Base-by-base conservation (phyloP, 1,140 invertebrate genomes). In the Orchesella cincta region DNA sequence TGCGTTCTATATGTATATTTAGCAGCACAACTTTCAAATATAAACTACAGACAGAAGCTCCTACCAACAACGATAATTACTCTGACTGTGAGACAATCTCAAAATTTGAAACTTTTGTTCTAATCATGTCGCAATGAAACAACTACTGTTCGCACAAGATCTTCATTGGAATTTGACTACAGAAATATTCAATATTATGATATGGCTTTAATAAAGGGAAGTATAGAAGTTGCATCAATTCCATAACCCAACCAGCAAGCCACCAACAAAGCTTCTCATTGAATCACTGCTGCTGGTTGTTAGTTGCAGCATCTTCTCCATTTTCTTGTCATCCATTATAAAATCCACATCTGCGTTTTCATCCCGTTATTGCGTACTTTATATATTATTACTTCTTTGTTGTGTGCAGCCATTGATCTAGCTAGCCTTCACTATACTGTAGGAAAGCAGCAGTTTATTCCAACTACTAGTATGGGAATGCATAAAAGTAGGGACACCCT, bases 331-430 rank as follows among this genome's bases (percentile, higher is more conserved):
- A 67, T 67, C 62, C 62, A 67, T 29, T 67, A 67, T 67, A 67
- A 67, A 67, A 67, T 67, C 62, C 62, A 67, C 62, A 67, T 67
- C 62, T 67, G 62, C 62, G 26, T 67, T 67, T 67, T 67, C 31
- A 67, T 67, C 8, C 62, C 29, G 62, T 67, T 67, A 67, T 67
- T 67, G 54, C 54, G 54, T 57, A 23, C n/a, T 57, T 57, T 57
- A 57, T 18, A 57, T 57, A 57, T n/a, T 57, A 57, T n/a, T n/a
- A n/a, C n/a, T n/a, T n/a, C n/a, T n/a, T n/a, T n/a, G n/a, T n/a
- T n/a, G n/a, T n/a, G n/a, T n/a, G n/a, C n/a, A n/a, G n/a, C n/a
- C n/a, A n/a, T n/a, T n/a, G n/a, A n/a, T n/a, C n/a, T n/a, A n/a
- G n/a, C n/a, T 46, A 12, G 39, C 39, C 14, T 26, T 57, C 52